Evolutionary conservation across 2,797 vertebrate species (phyloP).

Genomic region (Cossypha polioptera): DNA sequence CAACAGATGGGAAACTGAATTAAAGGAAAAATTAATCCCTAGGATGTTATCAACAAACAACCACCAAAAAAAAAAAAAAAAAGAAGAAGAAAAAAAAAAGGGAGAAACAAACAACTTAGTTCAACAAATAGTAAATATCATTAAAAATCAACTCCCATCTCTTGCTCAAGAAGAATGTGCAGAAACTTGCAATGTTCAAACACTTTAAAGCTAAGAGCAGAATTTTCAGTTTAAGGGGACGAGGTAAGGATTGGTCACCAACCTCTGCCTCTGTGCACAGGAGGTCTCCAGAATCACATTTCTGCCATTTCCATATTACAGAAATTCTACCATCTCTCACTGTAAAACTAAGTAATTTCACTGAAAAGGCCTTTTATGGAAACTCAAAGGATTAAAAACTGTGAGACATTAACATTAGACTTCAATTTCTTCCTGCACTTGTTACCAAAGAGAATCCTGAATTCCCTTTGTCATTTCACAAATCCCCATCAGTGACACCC

Average conservation of each 20-base stretch:
- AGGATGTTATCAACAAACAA: not conserved
- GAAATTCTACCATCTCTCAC: not conserved
- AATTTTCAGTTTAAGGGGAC: not conserved
- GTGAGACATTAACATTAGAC: not conserved
- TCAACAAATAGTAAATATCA: not conserved
- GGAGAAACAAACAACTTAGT: not conserved
- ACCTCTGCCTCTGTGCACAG: not conserved
- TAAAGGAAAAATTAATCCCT: not conserved
- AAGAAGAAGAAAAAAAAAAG: accelerated
- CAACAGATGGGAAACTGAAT: not conserved
- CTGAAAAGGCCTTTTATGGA: not conserved
- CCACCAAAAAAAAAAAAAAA: accelerated
- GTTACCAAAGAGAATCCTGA: not conserved
- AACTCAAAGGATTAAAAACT: not conserved
- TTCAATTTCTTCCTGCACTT: not conserved
- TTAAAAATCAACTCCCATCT: not conserved
- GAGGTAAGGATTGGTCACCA: not conserved
- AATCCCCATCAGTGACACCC: not conserved
- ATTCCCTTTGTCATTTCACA: not conserved
- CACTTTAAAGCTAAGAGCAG: not conserved
- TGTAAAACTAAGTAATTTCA: not conserved
- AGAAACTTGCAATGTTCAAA: not conserved
- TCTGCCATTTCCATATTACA: not conserved
- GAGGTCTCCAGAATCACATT: not conserved
- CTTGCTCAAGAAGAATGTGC: not conserved